Percentiles rank a stretch among this genome's conserved stretches.
Conservation (phyloP, 2,113 vertebrate species). For the Thamnaconus septentrionalis region DNA sequence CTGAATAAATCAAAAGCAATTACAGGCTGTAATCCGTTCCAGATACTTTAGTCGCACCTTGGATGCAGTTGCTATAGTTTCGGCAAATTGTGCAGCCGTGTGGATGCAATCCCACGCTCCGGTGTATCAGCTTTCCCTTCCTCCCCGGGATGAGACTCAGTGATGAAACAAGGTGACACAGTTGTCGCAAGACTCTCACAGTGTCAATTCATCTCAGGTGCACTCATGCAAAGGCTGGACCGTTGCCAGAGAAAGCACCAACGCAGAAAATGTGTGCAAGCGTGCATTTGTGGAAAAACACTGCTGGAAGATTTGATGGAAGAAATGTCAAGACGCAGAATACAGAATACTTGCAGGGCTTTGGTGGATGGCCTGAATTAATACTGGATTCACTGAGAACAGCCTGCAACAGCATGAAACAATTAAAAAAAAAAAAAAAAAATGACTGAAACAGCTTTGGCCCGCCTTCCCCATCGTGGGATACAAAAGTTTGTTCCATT, state of each 20-base stretch:
- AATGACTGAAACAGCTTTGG: too few species aligned
- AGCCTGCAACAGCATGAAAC: neutral
- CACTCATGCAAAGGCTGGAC: conserved; percentile 28
- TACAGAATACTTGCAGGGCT: conserved; percentile 19
- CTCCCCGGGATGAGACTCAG: conserved; percentile 26
- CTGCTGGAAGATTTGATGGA: neutral
- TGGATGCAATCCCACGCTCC: neutral
- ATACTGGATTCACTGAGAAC: conserved; percentile 32
- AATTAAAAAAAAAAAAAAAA: neutral
- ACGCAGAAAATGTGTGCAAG: conserved; percentile 15
- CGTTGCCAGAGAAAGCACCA: conserved; percentile 6
- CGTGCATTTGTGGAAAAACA: conserved; percentile 2
- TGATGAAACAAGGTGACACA: conserved; percentile 58
- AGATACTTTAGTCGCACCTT: conserved; percentile 16
- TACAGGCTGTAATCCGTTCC: conserved; percentile 33
- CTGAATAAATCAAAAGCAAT: conserved; percentile 49
- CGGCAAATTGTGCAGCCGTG: neutral
- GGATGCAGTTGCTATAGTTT: conserved; percentile 11
- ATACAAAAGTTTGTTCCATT: neutral
- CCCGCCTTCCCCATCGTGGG: too few species aligned
- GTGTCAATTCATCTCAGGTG: conserved; percentile 3
- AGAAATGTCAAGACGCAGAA: conserved; percentile 29
- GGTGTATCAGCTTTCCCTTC: neutral
- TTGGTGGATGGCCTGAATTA: conserved; percentile 12
- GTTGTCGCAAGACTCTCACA: conserved; percentile 38